Conservation (phyloP, 35 echinoderm and acorn worm genomes). For the Hemicentrotus pulcherrimus region DNA sequence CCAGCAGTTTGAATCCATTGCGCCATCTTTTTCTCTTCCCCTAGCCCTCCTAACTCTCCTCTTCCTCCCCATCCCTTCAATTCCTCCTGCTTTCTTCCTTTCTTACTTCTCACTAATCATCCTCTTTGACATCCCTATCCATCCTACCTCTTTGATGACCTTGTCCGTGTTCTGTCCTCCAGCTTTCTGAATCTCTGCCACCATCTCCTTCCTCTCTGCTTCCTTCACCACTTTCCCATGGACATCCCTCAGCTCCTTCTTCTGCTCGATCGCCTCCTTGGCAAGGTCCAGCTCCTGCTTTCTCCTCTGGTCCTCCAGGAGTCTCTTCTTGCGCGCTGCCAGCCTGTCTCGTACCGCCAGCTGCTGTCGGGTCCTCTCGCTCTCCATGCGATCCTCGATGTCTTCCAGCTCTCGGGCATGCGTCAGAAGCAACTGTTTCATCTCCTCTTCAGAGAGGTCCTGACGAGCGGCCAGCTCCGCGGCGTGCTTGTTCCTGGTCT, state of each 20-base stretch:
- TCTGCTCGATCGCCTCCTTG: constrained; percentile 83
- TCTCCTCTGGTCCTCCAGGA: constrained; percentile 67
- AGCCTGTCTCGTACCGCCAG: constrained; percentile 74
- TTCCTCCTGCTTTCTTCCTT: neutral
- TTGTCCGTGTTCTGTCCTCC: constrained; percentile 80
- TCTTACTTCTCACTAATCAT: neutral
- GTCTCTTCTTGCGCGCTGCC: constrained; percentile 73
- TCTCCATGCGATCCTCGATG: constrained; percentile 81
- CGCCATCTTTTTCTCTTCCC: neutral
- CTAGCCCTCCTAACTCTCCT: neutral
- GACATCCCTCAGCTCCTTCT: constrained; percentile 88
- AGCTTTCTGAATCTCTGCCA: constrained; percentile 76
- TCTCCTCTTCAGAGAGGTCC: constrained; percentile 87
- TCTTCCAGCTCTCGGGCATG: constrained; percentile 94
- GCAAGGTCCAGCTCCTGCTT: constrained; percentile 87
- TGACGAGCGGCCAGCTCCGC: constrained; percentile 80
- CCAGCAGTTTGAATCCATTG: too few relatives aligned
- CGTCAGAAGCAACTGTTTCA: constrained; percentile 71
- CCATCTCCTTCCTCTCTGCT: constrained; percentile 81
- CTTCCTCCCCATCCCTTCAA: neutral
- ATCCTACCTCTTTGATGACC: constrained; percentile 72
- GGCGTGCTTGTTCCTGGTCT: constrained; percentile 90
- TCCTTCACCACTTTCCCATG: constrained; percentile 82
- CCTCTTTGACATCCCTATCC: neutral
- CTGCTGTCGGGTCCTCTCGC: constrained; percentile 73